Percentiles rank a stretch among this genome's conserved stretches.
Evolutionary conservation across 2,113 vertebrate species (phyloP).

Genomic region (Pycnonotus jocosus): DNA sequence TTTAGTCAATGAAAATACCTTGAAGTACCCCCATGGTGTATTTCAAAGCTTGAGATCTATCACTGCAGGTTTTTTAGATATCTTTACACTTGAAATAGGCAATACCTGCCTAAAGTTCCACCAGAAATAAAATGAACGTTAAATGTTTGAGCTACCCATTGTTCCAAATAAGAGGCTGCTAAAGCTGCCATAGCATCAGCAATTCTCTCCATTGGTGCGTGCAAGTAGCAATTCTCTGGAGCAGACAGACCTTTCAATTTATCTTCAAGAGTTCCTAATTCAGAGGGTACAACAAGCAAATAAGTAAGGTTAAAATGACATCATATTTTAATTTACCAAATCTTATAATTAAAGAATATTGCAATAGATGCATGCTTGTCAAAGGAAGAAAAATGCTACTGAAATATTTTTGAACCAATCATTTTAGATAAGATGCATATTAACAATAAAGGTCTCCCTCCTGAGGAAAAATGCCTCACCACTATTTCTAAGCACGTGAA

Average conservation of each 20-base stretch:
- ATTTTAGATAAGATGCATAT: neutral
- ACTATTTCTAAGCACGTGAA: neutral
- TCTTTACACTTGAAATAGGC: neutral
- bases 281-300: neutral
- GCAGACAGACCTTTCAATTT: neutral
- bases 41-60: neutral
- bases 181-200: neutral
- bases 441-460: neutral
- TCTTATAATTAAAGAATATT: neutral
- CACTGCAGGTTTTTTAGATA: neutral
- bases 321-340: neutral
- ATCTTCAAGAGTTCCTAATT: neutral
- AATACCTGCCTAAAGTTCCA: neutral
- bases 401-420: neutral
- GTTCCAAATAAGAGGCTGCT: neutral
- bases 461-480: neutral
- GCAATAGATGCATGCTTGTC: neutral
- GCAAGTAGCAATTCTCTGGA: neutral
- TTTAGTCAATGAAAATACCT: neutral
- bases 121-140: neutral
- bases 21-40: neutral
- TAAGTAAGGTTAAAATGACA: neutral
- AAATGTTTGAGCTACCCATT: neutral
- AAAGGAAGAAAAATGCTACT: neutral
- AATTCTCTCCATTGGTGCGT: accelerated